Base-by-base conservation (phyloP, 2,797 vertebrate genomes). In the Hypotaenidia philippensis region DNA sequence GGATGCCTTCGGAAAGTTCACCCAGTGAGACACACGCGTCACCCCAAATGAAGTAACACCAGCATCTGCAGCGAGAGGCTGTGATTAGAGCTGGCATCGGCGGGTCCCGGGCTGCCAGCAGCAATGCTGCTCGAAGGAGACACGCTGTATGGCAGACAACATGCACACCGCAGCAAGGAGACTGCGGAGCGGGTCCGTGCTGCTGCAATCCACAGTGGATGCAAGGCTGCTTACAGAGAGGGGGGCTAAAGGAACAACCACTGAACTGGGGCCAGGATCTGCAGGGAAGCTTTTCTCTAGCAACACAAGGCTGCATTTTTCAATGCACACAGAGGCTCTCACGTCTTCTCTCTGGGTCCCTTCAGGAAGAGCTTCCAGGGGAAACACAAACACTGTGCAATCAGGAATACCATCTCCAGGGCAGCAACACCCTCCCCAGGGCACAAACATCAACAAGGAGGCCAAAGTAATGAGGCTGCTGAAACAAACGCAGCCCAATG, bases 241-340 rank as follows among this genome's bases (percentile, higher is more conserved):
- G 49, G 64, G 53, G 27, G 34, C 15, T 63, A 36, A 41, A 89
- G 44, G 74, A 77, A 52, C 66, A 61, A 87, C 38, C 61, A 55
- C 6, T 45, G 57, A 83, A 61, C 0, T 29, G 32, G 36, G 19
- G 27, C 52, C 57, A 60, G 52, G 53, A 78, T 11, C 69, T 64
- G 44, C 45, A 78, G 63, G 87, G 76, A 80, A 53, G 74, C 52
- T 66, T 66, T 65, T 59, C 64, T 50, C 72, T 11, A 17, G 60
- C 31, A 38, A 80, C 1, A 2, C 27, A 70, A 70, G 34, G 32
- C 64, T 45, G 9, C 6, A 2, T n/a, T 53, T 79, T 50, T 26
- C 60, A 70, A n/a, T 0, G 41, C 34, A 38, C 5, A 2, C 0
- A 4, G 52, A 72, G 32, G 40, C 21, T 86, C 29, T 71, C 0